These are phyloP conservation scores for Puma concolor DNA, from an alignment of 2,113 vertebrate genomes.

Conservation along the genomic window DNA sequence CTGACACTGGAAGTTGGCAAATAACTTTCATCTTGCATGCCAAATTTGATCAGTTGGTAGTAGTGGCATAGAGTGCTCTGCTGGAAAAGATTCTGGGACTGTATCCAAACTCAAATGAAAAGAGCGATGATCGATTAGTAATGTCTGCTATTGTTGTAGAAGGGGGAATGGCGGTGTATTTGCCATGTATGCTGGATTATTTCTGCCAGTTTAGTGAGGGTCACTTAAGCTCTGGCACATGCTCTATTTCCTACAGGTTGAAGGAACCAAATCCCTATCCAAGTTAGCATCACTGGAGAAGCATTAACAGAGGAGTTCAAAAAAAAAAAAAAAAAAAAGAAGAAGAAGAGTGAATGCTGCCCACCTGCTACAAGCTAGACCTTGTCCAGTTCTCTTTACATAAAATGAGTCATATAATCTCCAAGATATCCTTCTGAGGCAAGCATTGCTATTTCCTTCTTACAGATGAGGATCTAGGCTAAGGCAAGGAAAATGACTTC, in stretches of 20 bases:
- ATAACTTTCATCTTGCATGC: background rate
- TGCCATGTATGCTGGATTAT: background rate
- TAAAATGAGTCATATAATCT: background rate
- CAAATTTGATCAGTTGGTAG: conserved; percentile 1
- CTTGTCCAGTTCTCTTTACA: background rate
- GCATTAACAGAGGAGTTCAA: background rate
- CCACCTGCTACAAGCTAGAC: background rate
- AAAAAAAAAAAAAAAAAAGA: background rate
- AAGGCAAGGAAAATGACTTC: background rate
- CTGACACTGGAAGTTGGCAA: background rate
- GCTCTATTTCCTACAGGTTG: background rate
- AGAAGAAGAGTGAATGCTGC: background rate
- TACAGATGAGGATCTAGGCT: background rate
- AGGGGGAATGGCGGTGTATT: background rate
- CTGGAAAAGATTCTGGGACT: background rate
- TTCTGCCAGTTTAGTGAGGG: background rate
- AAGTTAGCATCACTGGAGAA: background rate
- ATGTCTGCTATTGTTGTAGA: background rate
- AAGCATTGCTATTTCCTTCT: background rate
- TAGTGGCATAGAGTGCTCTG: background rate
- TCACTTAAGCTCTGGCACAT: background rate
- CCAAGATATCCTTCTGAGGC: background rate
- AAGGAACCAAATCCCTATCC: background rate
- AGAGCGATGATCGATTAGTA: conserved; percentile 39
- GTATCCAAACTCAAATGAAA: conserved; percentile 51